Evolutionary conservation across 2,888 invertebrate genomes (phyloP).

Genomic region (Nomada flava): DNA sequence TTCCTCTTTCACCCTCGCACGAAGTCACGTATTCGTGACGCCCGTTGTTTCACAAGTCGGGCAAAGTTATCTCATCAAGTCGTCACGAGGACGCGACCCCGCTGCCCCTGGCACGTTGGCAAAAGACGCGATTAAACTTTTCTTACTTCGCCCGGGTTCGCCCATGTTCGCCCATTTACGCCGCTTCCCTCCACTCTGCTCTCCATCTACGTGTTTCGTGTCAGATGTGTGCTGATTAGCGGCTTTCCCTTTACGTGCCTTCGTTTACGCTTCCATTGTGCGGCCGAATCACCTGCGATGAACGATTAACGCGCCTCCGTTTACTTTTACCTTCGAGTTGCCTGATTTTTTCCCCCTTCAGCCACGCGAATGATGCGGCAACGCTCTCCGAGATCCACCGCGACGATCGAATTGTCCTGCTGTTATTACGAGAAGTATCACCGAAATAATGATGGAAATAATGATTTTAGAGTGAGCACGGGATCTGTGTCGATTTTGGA

Average conservation of each 20-base stretch:
- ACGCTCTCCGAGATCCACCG: too few species aligned
- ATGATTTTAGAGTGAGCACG: too few species aligned
- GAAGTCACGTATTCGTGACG: conserved; percentile 73
- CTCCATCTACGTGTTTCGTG: conserved; percentile 28
- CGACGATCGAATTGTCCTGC: too few species aligned
- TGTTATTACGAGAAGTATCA: too few species aligned
- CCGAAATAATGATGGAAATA: too few species aligned
- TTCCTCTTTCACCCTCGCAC: conserved; percentile 69
- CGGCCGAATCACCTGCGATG: conserved; percentile 8
- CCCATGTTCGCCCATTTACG: conserved; percentile 39
- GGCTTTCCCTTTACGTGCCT: conserved; percentile 7
- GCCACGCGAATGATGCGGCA: not conserved
- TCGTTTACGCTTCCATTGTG: conserved; percentile 12
- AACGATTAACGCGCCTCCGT: not conserved
- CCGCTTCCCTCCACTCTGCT: conserved; percentile 22
- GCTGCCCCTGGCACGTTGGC: conserved; percentile 9
- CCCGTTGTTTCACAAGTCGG: conserved; percentile 73
- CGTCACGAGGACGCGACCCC: conserved; percentile 71
- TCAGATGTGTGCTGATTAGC: conserved; percentile 60
- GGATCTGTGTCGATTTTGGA: too few species aligned
- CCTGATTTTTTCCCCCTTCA: not conserved
- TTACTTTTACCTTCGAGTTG: not conserved
- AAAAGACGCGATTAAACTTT: conserved; percentile 70
- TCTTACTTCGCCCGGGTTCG: conserved; percentile 53
- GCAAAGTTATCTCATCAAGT: conserved; percentile 78